Evolutionary conservation across 2,113 vertebrate species (phyloP), one percentile per base, ranked within the genome.

Genomic region (Macheiramphus alcinus): DNA sequence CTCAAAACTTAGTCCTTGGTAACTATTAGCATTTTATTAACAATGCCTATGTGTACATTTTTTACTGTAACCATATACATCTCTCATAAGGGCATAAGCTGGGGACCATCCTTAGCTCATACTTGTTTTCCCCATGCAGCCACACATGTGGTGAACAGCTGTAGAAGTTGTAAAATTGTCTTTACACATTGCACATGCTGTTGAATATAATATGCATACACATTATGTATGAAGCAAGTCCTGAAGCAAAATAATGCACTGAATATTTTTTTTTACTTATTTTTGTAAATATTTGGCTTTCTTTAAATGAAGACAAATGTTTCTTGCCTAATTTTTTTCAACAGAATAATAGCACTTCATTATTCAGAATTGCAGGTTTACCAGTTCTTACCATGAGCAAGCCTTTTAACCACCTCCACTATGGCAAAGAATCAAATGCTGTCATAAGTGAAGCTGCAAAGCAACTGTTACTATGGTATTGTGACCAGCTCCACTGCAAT

Each of bases 81-180:
- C 58, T 95, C 80, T 95, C 94, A 93, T 67, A 97, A 68, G 86
- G 91, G 78, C 80, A 95, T 65, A 88, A 91, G 74, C 63, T 74
- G 67, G 74, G n/a, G 63, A 90, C 32, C 84, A 87, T 90, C 97
- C 90, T 97, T 95, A 93, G 86, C 94, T 96, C 86, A 88, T 92
- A 75, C 50, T 97, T 94, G 68, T 88, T 98, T 95, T 96, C 92
- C 90, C 75, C 76, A 50, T 95, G 95, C 81, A 96, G 80, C 59
- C 91, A 86, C 83, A 97, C 97, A 97, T 98, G 93, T 98, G 98
- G 96, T 70, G 85, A 98, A 91, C 98, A 98, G 97, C 97, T 98
- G 97, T 84, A 88, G 85, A 94, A 95, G 68, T 19, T 86, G 75
- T 95, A 93, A 95, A 95, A 80, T 95, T 96, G 66, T 72, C 93